Percentiles rank a stretch among this genome's conserved stretches.
Evolutionary conservation across 2,113 vertebrate species (phyloP).

Genomic region (Cinclus cinclus): DNA sequence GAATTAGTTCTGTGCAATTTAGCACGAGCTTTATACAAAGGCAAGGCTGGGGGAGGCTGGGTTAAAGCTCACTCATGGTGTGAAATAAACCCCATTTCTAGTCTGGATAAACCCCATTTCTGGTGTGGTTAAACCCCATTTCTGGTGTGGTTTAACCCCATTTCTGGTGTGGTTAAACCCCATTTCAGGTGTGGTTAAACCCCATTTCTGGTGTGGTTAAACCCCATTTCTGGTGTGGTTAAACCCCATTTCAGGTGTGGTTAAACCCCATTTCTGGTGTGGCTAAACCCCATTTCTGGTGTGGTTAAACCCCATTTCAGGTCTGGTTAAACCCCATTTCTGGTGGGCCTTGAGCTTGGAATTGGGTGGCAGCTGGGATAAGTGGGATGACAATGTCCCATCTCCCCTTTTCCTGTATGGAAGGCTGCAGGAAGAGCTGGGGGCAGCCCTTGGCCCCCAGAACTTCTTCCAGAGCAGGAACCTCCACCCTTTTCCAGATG

Average conservation of each 20-base stretch:
- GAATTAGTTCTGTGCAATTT: conserved; percentile 35
- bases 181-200: background rate
- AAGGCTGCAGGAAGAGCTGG: background rate
- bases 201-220: background rate
- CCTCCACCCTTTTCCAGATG: accelerated
- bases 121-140: background rate
- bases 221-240: accelerated
- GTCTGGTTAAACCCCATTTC: background rate
- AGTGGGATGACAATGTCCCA: background rate
- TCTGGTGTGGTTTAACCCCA: no score
- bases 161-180: background rate
- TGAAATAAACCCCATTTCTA: accelerated
- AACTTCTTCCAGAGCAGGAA: background rate
- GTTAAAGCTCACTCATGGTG: background rate
- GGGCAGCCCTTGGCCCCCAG: background rate
- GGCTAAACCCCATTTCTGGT: background rate
- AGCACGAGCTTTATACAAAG: background rate
- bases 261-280: background rate
- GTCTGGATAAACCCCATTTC: accelerated
- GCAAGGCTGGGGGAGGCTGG: background rate
- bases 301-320: background rate
- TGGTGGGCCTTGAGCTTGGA: background rate
- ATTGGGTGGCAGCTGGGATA: background rate
- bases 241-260: no score
- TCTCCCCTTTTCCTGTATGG: accelerated